Base-by-base conservation (phyloP, 2,797 vertebrate genomes). In the Alca torda region DNA sequence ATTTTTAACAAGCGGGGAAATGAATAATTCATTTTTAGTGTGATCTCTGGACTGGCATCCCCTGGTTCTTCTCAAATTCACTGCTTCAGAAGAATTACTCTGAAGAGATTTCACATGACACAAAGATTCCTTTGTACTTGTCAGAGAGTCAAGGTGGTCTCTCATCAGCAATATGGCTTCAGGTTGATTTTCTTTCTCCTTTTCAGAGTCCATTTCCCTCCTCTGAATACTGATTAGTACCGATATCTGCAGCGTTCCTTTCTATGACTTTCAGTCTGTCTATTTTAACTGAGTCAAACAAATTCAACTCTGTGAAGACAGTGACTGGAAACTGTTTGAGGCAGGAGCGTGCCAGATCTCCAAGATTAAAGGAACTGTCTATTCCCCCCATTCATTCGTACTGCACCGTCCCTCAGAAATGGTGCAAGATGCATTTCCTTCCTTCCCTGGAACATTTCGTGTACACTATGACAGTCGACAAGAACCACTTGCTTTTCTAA, bases 111-210 rank as follows among this genome's bases (percentile, higher is more conserved):
- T 84, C 76, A 82, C 61, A 76, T 75, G 84, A 83, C 89, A 92
- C 23, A 81, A 37, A 75, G n/a, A 64, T 85, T 87, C 54, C 51
- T 96, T 91, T 95, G 85, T 91, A 88, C 93, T 96, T 96, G 90
- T 94, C 95, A 94, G 85, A 83, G 48, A 95, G 76, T 61, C 91
- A 96, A 93, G 87, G 95, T 89, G 84, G 96, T 67, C 87, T 95
- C 89, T 91, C 88, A 94, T 95, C 91, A 96, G 68, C 80, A 91
- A 65, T 63, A 90, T 76, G 88, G 86, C 76, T 95, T 87, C 76
- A 79, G 82, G 93, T 74, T 84, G 88, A 84, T 94, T 91, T 95
- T 91, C 54, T 60, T 73, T 77, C 69, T 84, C 57, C 54, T 87
- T 92, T 91, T 94, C 78, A 70, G 46, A 90, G 45, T 37, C 74